Conservation (phyloP, 1,140 invertebrate species). For the Calliopsis andreniformis region DNA sequence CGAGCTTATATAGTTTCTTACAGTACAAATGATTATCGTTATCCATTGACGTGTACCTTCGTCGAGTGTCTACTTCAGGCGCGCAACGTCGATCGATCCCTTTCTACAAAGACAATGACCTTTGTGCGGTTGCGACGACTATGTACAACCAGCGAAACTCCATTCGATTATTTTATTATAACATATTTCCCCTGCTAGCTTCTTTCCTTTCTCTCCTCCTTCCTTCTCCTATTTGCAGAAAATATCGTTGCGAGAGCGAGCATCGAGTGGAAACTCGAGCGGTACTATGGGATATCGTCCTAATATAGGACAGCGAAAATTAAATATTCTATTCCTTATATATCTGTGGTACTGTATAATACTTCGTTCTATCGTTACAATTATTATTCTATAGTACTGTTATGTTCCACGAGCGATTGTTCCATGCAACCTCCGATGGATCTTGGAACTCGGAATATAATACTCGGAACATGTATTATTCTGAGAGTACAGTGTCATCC, state of each 20-base stretch:
- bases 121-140: neutral
- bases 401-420: too few relatives aligned
- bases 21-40: too few relatives aligned
- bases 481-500: too few relatives aligned
- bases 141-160: too few relatives aligned
- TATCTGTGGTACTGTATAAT: constrained; percentile 20
- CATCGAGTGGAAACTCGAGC: neutral
- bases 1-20: too few relatives aligned
- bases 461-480: too few relatives aligned
- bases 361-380: constrained; percentile 1
- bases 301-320: constrained; percentile 30
- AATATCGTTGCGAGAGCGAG: neutral
- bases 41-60: too few relatives aligned
- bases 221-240: neutral
- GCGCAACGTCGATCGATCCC: neutral
- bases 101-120: neutral
- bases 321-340: constrained; percentile 14
- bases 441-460: too few relatives aligned
- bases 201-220: neutral
- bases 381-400: constrained; percentile 18
- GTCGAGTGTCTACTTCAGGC: too few relatives aligned
- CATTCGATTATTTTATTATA: neutral
- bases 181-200: neutral
- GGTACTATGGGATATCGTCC: neutral
- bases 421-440: too few relatives aligned